Conservation (phyloP, 1,140 invertebrate species). For the Zaprionus taronus region DNA sequence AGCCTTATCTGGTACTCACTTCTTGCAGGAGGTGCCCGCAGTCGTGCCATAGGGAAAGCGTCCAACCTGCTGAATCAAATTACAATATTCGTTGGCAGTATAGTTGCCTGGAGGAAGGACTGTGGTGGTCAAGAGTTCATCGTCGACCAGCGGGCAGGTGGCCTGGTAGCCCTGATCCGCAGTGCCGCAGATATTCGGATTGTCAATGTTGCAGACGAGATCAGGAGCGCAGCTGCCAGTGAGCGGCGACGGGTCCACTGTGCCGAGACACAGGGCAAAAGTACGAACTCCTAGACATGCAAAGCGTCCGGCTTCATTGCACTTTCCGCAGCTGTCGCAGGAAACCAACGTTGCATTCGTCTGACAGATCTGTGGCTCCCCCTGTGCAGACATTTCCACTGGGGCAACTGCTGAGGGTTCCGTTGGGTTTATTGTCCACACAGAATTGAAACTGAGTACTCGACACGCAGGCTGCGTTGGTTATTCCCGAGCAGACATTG, state of each 20-base stretch:
- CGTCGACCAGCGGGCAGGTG: conserved; percentile 15
- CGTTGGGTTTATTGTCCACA: background rate
- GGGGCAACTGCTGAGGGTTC: conserved; percentile 3
- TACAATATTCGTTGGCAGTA: conserved; percentile 40
- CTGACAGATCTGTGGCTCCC: background rate
- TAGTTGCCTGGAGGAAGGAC: background rate
- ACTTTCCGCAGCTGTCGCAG: background rate
- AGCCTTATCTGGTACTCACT: conserved; percentile 16
- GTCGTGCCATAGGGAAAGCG: conserved; percentile 52
- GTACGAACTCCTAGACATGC: conserved; percentile 16
- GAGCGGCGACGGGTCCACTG: background rate
- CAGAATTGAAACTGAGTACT: conserved; percentile 47
- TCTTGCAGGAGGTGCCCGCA: conserved; percentile 43
- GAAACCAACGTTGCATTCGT: background rate
- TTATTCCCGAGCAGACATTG: conserved; percentile 19
- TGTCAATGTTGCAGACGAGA: conserved; percentile 30
- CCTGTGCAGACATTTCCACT: conserved; percentile 5
- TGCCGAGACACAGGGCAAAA: conserved; percentile 27
- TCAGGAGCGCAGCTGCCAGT: conserved; percentile 20
- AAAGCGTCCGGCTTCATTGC: background rate
- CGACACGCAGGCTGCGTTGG: conserved; percentile 40
- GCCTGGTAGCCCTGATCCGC: background rate
- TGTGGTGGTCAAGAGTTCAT: background rate
- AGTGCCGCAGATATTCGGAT: conserved; percentile 17
- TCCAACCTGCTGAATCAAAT: conserved; percentile 12